Percentiles rank a stretch among this genome's conserved stretches.
These are phyloP conservation scores for Stenopsyche tienmushanensis DNA, from an alignment of 1,140 invertebrate species.

Conservation along the genomic window DNA sequence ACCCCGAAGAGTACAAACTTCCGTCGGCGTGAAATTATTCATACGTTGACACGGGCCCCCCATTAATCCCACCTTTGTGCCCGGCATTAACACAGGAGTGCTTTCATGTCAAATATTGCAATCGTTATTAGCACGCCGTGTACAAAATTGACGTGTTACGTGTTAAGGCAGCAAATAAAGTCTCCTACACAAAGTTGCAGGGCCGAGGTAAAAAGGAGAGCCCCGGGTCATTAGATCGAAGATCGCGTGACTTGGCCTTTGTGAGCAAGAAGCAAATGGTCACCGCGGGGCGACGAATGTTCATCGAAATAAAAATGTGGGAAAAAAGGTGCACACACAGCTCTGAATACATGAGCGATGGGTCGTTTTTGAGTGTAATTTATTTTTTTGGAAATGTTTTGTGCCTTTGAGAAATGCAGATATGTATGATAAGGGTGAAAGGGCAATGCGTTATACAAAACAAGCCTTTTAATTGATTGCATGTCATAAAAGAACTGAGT, in stretches of 20 bases:
- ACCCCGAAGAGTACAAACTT: background rate
- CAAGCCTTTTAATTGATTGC: too few relatives aligned
- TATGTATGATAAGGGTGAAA: too few relatives aligned
- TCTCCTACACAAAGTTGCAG: too few relatives aligned
- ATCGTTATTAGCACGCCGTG: conserved; percentile 3
- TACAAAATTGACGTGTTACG: conserved; percentile 19
- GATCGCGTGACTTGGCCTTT: conserved; percentile 7
- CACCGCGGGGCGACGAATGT: background rate
- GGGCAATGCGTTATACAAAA: too few relatives aligned
- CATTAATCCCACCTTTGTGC: background rate
- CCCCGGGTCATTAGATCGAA: background rate
- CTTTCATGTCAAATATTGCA: conserved; percentile 19
- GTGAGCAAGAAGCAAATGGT: background rate
- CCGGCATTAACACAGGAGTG: background rate
- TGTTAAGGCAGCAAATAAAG: conserved; percentile 3
- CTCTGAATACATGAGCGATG: too few relatives aligned
- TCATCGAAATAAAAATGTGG: background rate
- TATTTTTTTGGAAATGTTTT: too few relatives aligned
- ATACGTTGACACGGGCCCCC: background rate
- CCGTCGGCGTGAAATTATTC: conserved; percentile 1
- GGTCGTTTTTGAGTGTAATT: too few relatives aligned
- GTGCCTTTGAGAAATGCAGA: too few relatives aligned
- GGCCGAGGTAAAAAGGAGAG: background rate
- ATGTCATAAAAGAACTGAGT: too few relatives aligned
- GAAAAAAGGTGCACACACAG: background rate